Conservation (phyloP, 2,888 invertebrate genomes). For the Cancer borealis region DNA sequence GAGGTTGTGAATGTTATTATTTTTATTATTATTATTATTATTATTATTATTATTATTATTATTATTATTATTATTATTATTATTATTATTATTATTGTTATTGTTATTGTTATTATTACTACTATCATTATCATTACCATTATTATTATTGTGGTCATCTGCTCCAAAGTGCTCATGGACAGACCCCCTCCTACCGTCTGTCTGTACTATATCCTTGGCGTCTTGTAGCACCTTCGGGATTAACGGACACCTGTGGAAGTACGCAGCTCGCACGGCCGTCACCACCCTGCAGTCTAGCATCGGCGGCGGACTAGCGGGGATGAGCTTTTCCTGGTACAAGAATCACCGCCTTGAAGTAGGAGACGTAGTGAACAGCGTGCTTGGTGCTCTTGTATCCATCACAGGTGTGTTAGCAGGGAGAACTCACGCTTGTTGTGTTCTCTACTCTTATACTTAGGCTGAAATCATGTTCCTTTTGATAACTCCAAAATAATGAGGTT, state of each 20-base stretch:
- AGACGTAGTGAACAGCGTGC: slow-evolving; percentile 92
- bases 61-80: neutral
- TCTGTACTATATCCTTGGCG: neutral
- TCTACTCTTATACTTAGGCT: too few species aligned
- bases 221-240: slow-evolving; percentile 83
- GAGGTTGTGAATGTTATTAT: neutral
- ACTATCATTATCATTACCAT: neutral
- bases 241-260: slow-evolving; percentile 93
- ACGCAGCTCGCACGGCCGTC: slow-evolving; percentile 92
- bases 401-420: slow-evolving; percentile 84
- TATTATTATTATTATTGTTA: too few species aligned
- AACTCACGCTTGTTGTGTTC: neutral
- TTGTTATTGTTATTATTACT: neutral
- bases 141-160: too few species aligned
- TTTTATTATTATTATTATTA: neutral
- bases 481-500: too few species aligned
- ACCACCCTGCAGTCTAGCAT: slow-evolving; percentile 95
- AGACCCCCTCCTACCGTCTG: neutral
- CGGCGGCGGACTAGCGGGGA: slow-evolving; percentile 90
- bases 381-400: slow-evolving; percentile 92
- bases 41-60: neutral
- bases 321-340: slow-evolving; percentile 74
- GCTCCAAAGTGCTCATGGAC: too few species aligned
- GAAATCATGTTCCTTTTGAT: too few species aligned
- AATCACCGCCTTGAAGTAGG: slow-evolving; percentile 83